Evolutionary conservation across 2,888 invertebrate genomes (phyloP).

Genomic region (Eucera pruinosa): DNA sequence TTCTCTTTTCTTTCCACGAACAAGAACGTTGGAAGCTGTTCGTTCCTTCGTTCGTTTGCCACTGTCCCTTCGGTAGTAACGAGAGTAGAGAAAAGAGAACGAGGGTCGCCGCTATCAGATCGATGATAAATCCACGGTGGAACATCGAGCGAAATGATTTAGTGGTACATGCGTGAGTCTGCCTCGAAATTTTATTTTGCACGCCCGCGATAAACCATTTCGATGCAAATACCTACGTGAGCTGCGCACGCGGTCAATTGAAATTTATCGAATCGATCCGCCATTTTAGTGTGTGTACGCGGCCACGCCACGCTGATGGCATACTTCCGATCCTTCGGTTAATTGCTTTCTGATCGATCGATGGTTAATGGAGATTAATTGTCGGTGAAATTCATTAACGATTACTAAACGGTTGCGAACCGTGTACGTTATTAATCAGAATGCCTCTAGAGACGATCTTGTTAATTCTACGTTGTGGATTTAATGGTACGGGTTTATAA

Average conservation of each 20-base stretch:
- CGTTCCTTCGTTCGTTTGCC: background rate
- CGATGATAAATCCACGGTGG: constrained; percentile 27
- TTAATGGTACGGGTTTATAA: too few relatives aligned
- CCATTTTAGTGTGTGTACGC: constrained; percentile 19
- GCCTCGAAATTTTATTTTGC: constrained; percentile 29
- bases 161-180: constrained; percentile 15
- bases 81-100: background rate
- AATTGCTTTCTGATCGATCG: constrained; percentile 17
- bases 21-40: background rate
- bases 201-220: constrained; percentile 36
- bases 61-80: constrained; percentile 21
- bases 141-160: constrained; percentile 42
- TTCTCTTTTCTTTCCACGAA: constrained; percentile 40
- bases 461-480: too few relatives aligned
- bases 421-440: too few relatives aligned
- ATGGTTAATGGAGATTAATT: too few relatives aligned
- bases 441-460: too few relatives aligned
- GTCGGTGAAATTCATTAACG: too few relatives aligned
- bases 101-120: constrained; percentile 28
- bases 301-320: background rate
- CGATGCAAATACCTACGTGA: constrained; percentile 35
- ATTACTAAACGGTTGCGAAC: too few relatives aligned
- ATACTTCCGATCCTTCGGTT: constrained; percentile 6
- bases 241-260: constrained; percentile 4
- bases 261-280: constrained; percentile 26